phyloP scores from a whole-genome alignment of 2,797 vertebrate species.

The Enteromius thamalakanensis region DNA sequence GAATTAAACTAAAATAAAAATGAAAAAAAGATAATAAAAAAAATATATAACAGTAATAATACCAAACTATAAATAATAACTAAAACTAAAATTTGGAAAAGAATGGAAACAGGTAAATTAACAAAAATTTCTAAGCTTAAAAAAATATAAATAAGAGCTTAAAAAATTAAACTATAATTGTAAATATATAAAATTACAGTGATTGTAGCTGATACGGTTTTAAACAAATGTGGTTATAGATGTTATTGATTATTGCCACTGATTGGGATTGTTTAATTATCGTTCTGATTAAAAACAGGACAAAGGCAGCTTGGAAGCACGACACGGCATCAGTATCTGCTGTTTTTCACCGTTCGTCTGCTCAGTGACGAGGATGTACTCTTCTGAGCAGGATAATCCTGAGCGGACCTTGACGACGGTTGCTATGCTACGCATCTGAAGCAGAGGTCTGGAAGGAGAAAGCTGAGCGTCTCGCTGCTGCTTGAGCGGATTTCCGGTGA shows the following conservation, averaged over 20 bases:
- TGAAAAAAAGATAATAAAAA: too few species aligned
- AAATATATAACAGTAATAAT: too few species aligned
- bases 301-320: neutral
- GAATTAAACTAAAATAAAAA: neutral
- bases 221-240: neutral
- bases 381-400: slow-evolving; percentile 71
- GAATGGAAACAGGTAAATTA: too few species aligned
- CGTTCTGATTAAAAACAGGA: neutral
- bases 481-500: slow-evolving; percentile 66
- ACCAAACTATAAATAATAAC: too few species aligned
- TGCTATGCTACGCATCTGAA: slow-evolving; percentile 76
- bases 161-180: neutral
- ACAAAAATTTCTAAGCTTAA: too few species aligned
- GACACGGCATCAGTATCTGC: neutral
- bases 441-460: neutral
- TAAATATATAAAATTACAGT: neutral
- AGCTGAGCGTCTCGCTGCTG: slow-evolving; percentile 33
- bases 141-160: too few species aligned
- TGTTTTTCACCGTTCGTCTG: neutral
- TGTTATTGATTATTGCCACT: neutral
- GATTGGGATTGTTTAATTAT: neutral
- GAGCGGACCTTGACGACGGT: slow-evolving; percentile 73
- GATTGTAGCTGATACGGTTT: neutral
- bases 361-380: slow-evolving; percentile 59
- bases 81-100: too few species aligned